Evolutionary conservation across 2,797 vertebrate genomes (phyloP).

Genomic region (Eutrigla gurnardus): DNA sequence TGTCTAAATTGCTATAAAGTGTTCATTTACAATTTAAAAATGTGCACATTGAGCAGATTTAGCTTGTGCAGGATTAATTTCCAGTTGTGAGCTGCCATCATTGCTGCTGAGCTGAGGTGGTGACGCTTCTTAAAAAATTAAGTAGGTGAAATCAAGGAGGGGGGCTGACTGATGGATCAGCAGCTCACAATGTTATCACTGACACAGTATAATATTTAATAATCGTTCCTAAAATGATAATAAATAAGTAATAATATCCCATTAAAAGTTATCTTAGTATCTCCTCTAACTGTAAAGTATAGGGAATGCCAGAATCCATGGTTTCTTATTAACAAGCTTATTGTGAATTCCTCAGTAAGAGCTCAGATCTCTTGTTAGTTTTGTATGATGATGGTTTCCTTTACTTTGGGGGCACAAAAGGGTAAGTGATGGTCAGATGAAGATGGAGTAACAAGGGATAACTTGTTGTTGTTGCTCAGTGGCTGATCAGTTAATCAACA

Average conservation of each 20-base stretch:
- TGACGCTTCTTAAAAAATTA: background rate
- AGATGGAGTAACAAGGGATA: background rate
- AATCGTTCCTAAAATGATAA: background rate
- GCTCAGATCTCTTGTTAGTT: background rate
- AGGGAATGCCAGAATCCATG: background rate
- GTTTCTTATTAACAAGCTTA: background rate
- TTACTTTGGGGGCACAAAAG: background rate
- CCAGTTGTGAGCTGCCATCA: background rate
- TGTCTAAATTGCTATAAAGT: background rate
- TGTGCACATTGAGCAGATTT: background rate
- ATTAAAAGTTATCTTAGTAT: background rate
- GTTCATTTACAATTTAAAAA: background rate
- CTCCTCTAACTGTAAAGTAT: background rate
- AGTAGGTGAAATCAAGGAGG: background rate
- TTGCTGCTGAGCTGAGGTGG: background rate
- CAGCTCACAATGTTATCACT: background rate
- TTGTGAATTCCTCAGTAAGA: background rate
- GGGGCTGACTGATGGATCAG: background rate
- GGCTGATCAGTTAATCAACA: background rate
- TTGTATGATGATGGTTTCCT: background rate
- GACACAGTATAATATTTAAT: background rate
- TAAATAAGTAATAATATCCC: background rate
- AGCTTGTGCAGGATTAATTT: background rate
- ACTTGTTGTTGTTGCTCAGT: background rate
- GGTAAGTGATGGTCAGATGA: background rate